Percentiles rank a stretch among this genome's conserved stretches.
These are phyloP conservation scores for Orthonyx spaldingii DNA, from an alignment of 2,113 vertebrate species.

Conservation along the genomic window DNA sequence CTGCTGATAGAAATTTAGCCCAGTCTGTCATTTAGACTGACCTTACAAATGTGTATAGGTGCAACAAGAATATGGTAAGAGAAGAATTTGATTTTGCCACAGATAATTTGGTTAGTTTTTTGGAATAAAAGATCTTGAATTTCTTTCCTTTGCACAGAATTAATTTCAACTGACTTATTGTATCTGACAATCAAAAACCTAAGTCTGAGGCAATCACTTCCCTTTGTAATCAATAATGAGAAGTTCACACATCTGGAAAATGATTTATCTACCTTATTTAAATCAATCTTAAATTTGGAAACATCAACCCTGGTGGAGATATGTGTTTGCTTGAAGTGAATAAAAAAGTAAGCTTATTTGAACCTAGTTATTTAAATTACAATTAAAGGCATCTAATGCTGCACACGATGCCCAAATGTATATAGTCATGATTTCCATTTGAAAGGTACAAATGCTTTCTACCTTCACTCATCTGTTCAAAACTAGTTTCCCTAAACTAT, in stretches of 20 bases:
- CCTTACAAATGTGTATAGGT: not conserved
- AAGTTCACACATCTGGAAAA: not conserved
- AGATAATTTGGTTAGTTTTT: not conserved
- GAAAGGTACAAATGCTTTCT: not conserved
- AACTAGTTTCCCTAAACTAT: not conserved
- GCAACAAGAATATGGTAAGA: not conserved
- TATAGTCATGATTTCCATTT: not conserved
- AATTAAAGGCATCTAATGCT: not conserved
- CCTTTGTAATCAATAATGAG: not conserved
- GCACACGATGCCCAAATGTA: not conserved
- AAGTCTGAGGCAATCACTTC: not conserved
- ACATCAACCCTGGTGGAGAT: not conserved
- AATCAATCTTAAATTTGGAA: not conserved
- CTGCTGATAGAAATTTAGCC: not conserved
- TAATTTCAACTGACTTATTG: not conserved
- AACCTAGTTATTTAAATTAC: not conserved
- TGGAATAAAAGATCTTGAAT: not conserved
- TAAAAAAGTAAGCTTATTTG: not conserved
- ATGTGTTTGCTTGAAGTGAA: not conserved
- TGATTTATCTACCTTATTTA: not conserved
- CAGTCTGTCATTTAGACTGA: rapidly evolving
- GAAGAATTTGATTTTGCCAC: not conserved
- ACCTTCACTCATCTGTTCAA: not conserved
- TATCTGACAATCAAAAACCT: not conserved
- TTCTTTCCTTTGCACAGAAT: not conserved